Conservation (phyloP, 2,797 vertebrate genomes). For the Enteromius treurensis region DNA sequence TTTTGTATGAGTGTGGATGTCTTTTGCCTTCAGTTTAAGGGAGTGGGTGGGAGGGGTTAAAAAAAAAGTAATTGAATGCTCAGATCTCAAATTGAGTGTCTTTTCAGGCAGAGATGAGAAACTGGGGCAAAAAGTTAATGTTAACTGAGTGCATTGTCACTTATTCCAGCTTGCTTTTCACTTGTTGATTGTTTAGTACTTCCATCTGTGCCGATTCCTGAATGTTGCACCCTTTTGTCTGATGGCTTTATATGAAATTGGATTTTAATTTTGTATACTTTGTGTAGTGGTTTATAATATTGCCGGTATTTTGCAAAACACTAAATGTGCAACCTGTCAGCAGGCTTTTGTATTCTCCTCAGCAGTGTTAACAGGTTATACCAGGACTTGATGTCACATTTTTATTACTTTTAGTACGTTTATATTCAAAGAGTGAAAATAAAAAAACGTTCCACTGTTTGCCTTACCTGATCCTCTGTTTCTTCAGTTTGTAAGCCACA, state of each 20-base stretch:
- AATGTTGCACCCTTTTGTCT: constrained; percentile 47
- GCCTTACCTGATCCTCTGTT: background rate
- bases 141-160: constrained; percentile 7
- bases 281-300: constrained; percentile 39
- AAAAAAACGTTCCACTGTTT: constrained; percentile 72
- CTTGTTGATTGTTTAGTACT: constrained; percentile 29
- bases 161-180: constrained; percentile 29
- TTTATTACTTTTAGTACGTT: constrained; percentile 74
- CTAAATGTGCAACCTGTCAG: constrained; percentile 49
- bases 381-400: constrained; percentile 59
- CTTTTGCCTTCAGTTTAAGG: background rate
- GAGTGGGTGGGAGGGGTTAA: background rate
- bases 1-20: background rate
- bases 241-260: constrained; percentile 48
- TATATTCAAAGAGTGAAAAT: constrained; percentile 77
- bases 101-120: constrained; percentile 18
- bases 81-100: constrained; percentile 1
- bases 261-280: constrained; percentile 69
- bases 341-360: constrained; percentile 43
- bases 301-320: constrained; percentile 51
- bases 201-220: constrained; percentile 17
- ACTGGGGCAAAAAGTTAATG: constrained; percentile 2
- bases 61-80: background rate
- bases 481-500: background rate
- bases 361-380: constrained; percentile 54